Percentiles rank a stretch among this genome's conserved stretches.
Conservation (phyloP, 2,888 invertebrate genomes). For the Agapostemon virescens region DNA sequence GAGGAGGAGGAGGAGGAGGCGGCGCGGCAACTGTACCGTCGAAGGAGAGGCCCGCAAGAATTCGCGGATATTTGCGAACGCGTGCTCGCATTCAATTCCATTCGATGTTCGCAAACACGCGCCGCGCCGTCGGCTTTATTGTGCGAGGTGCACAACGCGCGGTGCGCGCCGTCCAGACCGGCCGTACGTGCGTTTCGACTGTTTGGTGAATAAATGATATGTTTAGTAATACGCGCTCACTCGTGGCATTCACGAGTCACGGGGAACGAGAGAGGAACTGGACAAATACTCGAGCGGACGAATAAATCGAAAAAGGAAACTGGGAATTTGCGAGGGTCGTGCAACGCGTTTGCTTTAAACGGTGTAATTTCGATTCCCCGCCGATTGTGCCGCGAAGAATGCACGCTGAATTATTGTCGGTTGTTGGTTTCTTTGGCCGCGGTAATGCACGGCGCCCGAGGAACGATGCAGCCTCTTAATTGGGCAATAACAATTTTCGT, state of each 20-base stretch:
- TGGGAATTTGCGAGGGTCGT: conserved; percentile 27
- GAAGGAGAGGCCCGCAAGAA: conserved; percentile 48
- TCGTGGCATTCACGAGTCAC: conserved; percentile 29
- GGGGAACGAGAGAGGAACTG: not conserved
- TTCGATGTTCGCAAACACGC: conserved; percentile 55
- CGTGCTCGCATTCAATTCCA: conserved; percentile 54
- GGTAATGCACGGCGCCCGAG: not conserved
- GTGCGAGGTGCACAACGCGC: conserved; percentile 26
- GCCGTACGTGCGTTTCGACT: conserved; percentile 47
- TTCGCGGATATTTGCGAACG: conserved; percentile 51
- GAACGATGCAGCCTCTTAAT: not conserved
- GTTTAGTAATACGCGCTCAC: conserved; percentile 60
- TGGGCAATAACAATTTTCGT: conserved; percentile 6
- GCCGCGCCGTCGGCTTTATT: conserved; percentile 47
- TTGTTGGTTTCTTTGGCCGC: not conserved
- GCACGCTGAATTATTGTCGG: not conserved
- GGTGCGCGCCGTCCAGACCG: conserved; percentile 1
- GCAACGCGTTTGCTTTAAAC: not conserved
- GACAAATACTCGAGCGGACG: conserved; percentile 51
- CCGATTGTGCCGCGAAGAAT: not conserved
- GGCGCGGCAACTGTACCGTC: not conserved
- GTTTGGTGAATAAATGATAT: conserved; percentile 69
- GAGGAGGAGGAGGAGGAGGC: not conserved
- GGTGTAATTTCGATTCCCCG: not conserved
- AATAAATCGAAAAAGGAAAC: conserved; percentile 56